Evolutionary conservation across 2,888 invertebrate genomes (phyloP), one percentile per base, ranked within the genome.

Genomic region (Scrobipalpa costella): DNA sequence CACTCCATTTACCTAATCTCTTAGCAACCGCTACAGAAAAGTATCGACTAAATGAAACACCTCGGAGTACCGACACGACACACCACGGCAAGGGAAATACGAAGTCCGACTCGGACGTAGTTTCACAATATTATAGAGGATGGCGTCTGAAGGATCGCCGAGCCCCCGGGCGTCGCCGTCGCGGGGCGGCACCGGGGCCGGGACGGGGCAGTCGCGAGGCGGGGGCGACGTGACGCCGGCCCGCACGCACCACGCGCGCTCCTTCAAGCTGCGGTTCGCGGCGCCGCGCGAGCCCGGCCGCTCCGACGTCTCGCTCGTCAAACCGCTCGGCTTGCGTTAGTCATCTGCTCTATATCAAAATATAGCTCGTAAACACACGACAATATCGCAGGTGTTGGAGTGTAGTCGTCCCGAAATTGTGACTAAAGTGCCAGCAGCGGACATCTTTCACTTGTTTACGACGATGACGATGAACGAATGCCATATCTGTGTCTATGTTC

Each of bases 231-330:
- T 27, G 66, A 65, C 6, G 64, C 63, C 55, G 61, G 59, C 66
- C 67, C 62, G 57, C 47, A 59, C 57, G 57, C 65, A 70, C 52
- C 79, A 79, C 71, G 60, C 73, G 66, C 76, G 75, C 66, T 80
- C 88, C 61, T 90, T 90, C 75, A 86, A 87, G 77, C 74, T 90
- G 65, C 83, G 88, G 7, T 90, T 90, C 73, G 88, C 88, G 63
- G 69, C 81, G n/a, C 80, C 77, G 66, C 81, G 84, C 63, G 90
- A 89, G 76, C 80, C 73, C 55, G 91, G 92, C 47, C 88, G 88
- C 72, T 91, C 90, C 15, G 72, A 85, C 73, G 79, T 87, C 61
- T 88, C 89, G 11, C 78, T 79, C 17, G 79, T 84, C 59, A 83
- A 82, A 62, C 91, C 91, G 34, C 76, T 82, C 7, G 78, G 78